Conservation (phyloP, 2,888 invertebrate species). For the Druceiella hillmani region DNA sequence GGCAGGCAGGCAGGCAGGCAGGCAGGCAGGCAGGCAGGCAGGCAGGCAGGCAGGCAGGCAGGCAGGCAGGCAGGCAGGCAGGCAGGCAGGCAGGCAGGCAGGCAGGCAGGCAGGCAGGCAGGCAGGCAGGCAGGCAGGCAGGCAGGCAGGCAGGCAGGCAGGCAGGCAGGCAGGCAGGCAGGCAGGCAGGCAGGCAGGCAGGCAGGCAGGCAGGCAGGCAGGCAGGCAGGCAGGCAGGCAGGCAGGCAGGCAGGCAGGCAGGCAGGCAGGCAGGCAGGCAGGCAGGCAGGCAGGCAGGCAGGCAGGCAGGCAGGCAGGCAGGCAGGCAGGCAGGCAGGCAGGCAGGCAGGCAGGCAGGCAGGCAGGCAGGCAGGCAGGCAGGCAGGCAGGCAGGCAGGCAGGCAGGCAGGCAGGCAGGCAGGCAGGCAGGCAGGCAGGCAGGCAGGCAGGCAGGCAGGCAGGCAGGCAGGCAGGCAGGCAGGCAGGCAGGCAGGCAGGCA, state of each 20-base stretch:
- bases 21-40: constrained; percentile 7
- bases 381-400: constrained; percentile 6
- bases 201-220: constrained; percentile 7
- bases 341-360: constrained; percentile 7
- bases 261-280: constrained; percentile 4
- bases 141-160: constrained; percentile 7
- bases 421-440: constrained; percentile 7
- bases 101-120: constrained; percentile 7
- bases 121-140: constrained; percentile 3
- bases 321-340: constrained; percentile 7
- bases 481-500: constrained; percentile 7
- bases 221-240: constrained; percentile 7
- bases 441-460: constrained; percentile 7
- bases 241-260: constrained; percentile 6
- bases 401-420: constrained; percentile 4
- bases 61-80: constrained; percentile 7
- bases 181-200: constrained; percentile 7
- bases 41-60: constrained; percentile 7
- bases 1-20: constrained; percentile 6
- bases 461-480: constrained; percentile 7
- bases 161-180: constrained; percentile 7
- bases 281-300: constrained; percentile 7
- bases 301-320: constrained; percentile 7
- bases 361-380: constrained; percentile 7
- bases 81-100: constrained; percentile 7